Conservation (phyloP, 2,797 vertebrate species). For the Poeciliopsis paucimaculata region DNA sequence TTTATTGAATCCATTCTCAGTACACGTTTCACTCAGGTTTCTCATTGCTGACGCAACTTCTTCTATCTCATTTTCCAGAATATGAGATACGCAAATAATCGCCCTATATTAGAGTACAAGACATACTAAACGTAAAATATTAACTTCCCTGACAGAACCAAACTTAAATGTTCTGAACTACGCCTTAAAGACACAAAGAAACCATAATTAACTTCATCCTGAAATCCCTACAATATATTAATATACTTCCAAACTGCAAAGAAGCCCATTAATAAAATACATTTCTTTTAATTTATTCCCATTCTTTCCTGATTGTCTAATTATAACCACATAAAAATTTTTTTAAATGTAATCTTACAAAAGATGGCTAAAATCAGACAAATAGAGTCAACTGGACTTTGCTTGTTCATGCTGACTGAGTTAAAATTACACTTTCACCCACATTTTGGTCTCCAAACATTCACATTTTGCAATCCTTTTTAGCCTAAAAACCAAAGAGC, state of each 20-base stretch:
- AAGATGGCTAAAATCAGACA: background rate
- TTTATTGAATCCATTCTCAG: background rate
- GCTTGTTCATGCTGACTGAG: background rate
- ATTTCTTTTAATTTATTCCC: background rate
- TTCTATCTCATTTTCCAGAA: background rate
- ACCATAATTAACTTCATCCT: background rate
- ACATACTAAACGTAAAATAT: background rate
- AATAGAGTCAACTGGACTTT: background rate
- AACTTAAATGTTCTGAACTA: background rate
- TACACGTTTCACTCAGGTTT: background rate
- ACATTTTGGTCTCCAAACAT: constrained; percentile 35
- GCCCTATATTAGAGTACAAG: background rate
- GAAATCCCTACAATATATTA: background rate
- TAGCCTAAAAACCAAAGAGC: constrained; percentile 22
- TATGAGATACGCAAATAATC: background rate
- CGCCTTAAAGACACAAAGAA: background rate
- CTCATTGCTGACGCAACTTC: background rate
- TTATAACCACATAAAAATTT: background rate
- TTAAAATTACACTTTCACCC: constrained; percentile 47
- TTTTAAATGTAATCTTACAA: background rate
- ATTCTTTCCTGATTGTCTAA: background rate
- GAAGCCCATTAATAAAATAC: background rate
- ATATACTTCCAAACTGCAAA: background rate
- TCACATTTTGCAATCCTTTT: constrained; percentile 48
- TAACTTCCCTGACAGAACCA: background rate